Evolutionary conservation across 2,888 invertebrate genomes (phyloP), one percentile per base, ranked within the genome.

Genomic region (Acronicta aceris): DNA sequence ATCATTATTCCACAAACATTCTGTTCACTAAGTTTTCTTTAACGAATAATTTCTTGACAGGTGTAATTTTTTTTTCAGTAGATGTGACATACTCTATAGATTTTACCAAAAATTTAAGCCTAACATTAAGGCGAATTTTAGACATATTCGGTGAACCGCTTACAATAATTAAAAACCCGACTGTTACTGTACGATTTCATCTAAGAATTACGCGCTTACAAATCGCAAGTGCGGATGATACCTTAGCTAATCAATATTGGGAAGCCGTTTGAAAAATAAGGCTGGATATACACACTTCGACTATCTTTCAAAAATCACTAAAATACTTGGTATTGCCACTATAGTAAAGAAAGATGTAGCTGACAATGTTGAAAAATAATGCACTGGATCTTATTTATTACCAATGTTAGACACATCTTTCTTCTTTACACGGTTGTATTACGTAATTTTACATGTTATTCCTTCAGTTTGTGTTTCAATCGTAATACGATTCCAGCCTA

Each of bases 101-200:
- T 71, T 62, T 75, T 81, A 79, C 74, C 72, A 74, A 83, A 83
- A 84, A 69, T 81, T 72, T 85, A 83, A 85, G 87, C 85, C 85
- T 87, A 77, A 64, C 48, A 81, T 81, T 84, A 87, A 86, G 87
- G 86, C 88, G 78, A 78, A 81, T 75, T 81, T 82, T 83, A 85
- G 75, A 76, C 61, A 74, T 72, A 71, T 78, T 77, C 71, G 80
- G 65, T 72, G 75, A 78, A 79, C 55, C 16, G 51, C 71, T 65
- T 71, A 74, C 47, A 57, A 57, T 71, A 62, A 63, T 67, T 63
- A 48, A 75, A 79, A 71, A 71, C 51, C 52, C 9, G 61, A 71
- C 46, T 67, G 49, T 62, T 71, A 66, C 67, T 73, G 65, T 82
- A 81, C 65, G 79, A 76, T 73, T 78, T 70, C 68, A 64, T 65